Conservation (phyloP, 2,888 invertebrate species). For the Himalopsyche kuldschensis region DNA sequence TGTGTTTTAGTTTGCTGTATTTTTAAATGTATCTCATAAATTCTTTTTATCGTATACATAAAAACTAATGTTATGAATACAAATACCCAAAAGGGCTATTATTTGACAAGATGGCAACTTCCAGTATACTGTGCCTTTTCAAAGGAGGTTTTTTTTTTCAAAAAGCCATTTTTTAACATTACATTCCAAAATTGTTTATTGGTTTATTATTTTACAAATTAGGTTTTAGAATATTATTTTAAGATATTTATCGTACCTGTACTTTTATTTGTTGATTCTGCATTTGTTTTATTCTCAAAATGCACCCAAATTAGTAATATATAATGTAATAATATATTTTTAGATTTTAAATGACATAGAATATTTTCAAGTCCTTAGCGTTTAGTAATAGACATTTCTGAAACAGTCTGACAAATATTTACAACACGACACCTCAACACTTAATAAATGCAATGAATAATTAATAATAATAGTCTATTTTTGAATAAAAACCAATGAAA, state of each 20-base stretch:
- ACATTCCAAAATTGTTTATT: background rate
- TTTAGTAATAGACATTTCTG: background rate
- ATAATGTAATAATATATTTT: background rate
- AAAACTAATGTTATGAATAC: too few species aligned
- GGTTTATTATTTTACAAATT: background rate
- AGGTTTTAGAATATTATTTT: background rate
- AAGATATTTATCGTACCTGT: constrained; percentile 1
- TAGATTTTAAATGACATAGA: background rate
- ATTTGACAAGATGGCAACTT: too few species aligned
- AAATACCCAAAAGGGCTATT: too few species aligned
- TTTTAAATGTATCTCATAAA: too few species aligned
- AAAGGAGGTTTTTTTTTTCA: too few species aligned
- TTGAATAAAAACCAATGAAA: too few species aligned
- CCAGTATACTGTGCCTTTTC: too few species aligned
- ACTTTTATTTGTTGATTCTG: background rate
- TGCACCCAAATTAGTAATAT: background rate
- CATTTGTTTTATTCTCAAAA: background rate
- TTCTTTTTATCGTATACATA: too few species aligned
- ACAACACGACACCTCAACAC: background rate
- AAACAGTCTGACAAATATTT: background rate
- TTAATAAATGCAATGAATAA: too few species aligned
- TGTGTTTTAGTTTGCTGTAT: too few species aligned
- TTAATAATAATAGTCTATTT: too few species aligned
- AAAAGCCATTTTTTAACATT: background rate
- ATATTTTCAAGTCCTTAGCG: background rate